Conservation (phyloP, 1,140 invertebrate genomes). For the Fopius arisanus region DNA sequence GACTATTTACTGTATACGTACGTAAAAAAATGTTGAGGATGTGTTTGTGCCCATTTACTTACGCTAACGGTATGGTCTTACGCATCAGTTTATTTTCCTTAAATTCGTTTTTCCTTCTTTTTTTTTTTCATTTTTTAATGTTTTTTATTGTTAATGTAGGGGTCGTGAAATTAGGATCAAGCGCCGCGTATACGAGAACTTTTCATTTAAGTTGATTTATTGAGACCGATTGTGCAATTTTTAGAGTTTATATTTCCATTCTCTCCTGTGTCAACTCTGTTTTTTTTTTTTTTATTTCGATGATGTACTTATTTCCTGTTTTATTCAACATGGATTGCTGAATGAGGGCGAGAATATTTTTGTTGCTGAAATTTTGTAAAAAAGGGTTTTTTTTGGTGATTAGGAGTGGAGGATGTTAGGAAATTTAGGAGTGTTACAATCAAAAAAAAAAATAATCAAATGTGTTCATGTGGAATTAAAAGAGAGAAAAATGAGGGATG, state of each 20-base stretch:
- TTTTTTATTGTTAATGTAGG: background rate
- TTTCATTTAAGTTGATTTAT: constrained; percentile 36
- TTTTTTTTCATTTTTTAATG: constrained; percentile 1
- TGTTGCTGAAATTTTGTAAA: background rate
- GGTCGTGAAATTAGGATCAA: background rate
- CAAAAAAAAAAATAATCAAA: constrained; percentile 19
- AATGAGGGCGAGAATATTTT: background rate
- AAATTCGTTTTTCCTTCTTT: constrained; percentile 16
- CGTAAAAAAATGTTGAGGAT: background rate
- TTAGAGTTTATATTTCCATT: constrained; percentile 21
- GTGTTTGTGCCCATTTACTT: constrained; percentile 17
- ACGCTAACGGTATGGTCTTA: constrained; percentile 1
- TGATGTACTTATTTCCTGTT: no score
- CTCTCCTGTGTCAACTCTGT: no score
- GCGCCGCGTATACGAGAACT: background rate
- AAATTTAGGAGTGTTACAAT: constrained; percentile 2
- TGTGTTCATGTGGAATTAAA: constrained; percentile 15
- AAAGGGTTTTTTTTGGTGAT: background rate
- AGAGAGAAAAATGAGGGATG: background rate
- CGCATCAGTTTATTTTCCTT: constrained; percentile 13
- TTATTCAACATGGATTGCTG: background rate
- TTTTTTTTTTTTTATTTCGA: no score
- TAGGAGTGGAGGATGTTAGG: background rate
- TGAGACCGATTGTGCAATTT: constrained; percentile 54
- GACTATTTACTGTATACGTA: constrained; percentile 19